Evolutionary conservation across 2,113 vertebrate species (phyloP).

Genomic region (Tetrao urogallus): DNA sequence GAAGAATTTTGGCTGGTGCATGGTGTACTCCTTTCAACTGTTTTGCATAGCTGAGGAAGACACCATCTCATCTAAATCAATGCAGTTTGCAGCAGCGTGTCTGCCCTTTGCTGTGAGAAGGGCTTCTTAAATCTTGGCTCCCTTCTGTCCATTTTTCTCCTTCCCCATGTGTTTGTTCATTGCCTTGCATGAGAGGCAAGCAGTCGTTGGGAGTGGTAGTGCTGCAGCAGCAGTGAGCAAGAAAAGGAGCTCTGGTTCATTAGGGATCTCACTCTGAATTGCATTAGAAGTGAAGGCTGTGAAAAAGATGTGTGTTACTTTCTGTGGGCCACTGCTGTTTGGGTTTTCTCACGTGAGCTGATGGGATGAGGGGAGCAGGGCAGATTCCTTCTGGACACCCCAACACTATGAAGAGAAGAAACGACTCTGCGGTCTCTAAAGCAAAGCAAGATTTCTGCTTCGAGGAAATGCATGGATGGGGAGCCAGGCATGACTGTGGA

Average conservation of each 20-base stretch:
- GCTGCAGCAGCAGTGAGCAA: neutral
- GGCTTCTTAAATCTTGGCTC: neutral
- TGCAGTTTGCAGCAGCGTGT: neutral
- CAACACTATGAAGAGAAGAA: neutral
- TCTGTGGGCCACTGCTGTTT: neutral
- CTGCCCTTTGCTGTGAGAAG: neutral
- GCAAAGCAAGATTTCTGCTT: neutral
- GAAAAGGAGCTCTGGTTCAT: neutral
- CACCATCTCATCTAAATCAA: neutral
- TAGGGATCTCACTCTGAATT: neutral
- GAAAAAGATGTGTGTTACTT: neutral
- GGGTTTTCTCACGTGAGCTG: neutral
- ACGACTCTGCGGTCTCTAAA: neutral
- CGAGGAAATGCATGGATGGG: neutral
- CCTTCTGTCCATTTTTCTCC: neutral
- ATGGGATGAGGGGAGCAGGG: neutral
- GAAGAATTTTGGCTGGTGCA: constrained; percentile 63
- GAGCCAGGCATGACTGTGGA: neutral
- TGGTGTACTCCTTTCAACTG: constrained; percentile 50
- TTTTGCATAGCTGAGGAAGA: constrained; percentile 56
- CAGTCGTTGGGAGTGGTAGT: neutral
- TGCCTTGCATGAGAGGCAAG: neutral
- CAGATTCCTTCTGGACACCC: neutral
- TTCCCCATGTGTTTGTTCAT: neutral
- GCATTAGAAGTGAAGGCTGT: neutral